Base-by-base conservation (phyloP, 1,140 invertebrate species). In the Drosophila eugracilis region DNA sequence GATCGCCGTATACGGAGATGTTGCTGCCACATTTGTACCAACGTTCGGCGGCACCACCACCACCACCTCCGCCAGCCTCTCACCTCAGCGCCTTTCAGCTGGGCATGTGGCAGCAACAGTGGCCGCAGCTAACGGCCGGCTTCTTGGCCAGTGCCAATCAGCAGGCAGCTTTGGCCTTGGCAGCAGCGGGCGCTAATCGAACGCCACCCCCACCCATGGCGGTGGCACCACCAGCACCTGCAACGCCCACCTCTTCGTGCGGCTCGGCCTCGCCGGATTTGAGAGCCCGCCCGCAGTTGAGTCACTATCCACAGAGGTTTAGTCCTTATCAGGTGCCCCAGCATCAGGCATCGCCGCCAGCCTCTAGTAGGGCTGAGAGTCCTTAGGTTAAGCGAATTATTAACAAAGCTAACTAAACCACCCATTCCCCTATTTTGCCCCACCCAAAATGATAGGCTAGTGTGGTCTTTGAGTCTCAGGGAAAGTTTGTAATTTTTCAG, bases 1-100 rank as follows among this genome's bases (percentile, higher is more conserved):
- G 94, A 15, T 90, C 91, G 47, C 91, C 91, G 24, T 92, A 92
- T 34, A 91, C 91, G 75, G 92, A 66, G 90, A 90, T 78, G 70
- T 49, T 92, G 48, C 59, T 92, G 60, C 91, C 91, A 4, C 90
- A 92, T 57, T 66, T 92, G 47, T 92, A 92, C 59, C 91, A 91
- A 55, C 79, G 91, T 5, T 67, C 83, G 48, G 77, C 83, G n/a
- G 88, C 86, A 10, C 88, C 90, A 4, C 74, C 83, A 21, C 69
- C 83, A 21, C 69, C 81, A 5, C 88, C 86, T 10, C 88, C 89
- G 0, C 71, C 73, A 2, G 50, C 72, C 30, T 50, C 81, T 0
- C 76, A 77, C 9, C 55, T 91, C 12, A 83, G 79, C 54, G 91
- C 91, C 66, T 89, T 92, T 49, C 91, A 92, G 77, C 69, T 92